Conservation (phyloP, 2,888 invertebrate species). For the Oasisia sp. region DNA sequence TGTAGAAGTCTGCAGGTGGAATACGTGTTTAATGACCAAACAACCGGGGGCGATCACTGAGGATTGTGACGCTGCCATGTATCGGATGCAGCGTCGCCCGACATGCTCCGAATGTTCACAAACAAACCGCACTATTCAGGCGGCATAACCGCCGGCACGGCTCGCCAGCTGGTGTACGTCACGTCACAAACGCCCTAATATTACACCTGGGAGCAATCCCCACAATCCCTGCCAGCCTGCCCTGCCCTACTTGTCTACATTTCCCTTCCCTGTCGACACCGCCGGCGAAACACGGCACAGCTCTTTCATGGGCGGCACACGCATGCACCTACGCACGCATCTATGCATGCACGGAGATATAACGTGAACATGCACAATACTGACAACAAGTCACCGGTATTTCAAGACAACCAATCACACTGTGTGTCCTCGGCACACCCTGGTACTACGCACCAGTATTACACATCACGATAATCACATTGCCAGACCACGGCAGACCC, state of each 20-base stretch:
- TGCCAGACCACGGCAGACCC: neutral
- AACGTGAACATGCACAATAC: neutral
- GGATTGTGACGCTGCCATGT: neutral
- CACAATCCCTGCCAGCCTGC: neutral
- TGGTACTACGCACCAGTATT: neutral
- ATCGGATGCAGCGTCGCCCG: neutral
- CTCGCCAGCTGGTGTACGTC: neutral
- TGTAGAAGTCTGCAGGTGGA: neutral
- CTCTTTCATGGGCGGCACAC: neutral
- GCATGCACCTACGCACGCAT: too few relatives aligned
- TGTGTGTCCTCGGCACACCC: neutral
- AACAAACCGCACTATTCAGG: slow-evolving; percentile 10
- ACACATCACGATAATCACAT: neutral
- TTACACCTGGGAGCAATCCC: slow-evolving; percentile 13
- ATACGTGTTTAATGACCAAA: neutral
- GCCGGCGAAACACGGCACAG: neutral
- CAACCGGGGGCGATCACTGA: neutral
- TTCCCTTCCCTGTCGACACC: neutral
- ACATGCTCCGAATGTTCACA: slow-evolving; percentile 13
- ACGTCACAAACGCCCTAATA: neutral
- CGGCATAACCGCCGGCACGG: neutral
- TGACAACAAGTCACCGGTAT: slow-evolving; percentile 1
- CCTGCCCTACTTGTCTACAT: neutral
- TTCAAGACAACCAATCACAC: neutral
- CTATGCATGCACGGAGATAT: neutral